These are phyloP conservation scores for Rhombomys opimus DNA, from an alignment of 2,113 vertebrate species.

Conservation along the genomic window DNA sequence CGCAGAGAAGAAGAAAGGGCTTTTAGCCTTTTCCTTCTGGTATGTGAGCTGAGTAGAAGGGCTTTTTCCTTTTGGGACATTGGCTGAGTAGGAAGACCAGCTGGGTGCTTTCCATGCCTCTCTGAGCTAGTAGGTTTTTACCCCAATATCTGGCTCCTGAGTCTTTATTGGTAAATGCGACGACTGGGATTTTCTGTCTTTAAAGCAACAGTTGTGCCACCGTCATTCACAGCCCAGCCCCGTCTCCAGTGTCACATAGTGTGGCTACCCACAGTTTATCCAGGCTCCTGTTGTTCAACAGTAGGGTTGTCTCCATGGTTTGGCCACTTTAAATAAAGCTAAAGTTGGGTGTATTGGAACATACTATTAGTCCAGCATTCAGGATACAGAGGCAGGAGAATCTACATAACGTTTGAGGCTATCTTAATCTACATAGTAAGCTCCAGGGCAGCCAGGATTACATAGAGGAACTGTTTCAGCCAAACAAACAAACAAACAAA, in stretches of 20 bases:
- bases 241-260: neutral
- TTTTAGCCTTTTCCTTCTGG: too few relatives aligned
- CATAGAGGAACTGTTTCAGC: neutral
- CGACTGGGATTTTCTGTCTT: too few relatives aligned
- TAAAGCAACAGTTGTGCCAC: too few relatives aligned
- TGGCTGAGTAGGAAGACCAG: too few relatives aligned
- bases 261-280: neutral
- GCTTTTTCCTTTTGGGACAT: too few relatives aligned
- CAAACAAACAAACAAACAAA: neutral
- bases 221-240: neutral
- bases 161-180: too few relatives aligned
- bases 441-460: neutral
- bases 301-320: neutral
- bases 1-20: too few relatives aligned
- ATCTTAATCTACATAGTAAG: neutral
- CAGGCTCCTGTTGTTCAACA: neutral
- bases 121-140: too few relatives aligned
- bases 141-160: too few relatives aligned
- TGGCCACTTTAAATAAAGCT: neutral
- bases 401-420: neutral
- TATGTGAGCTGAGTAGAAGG: too few relatives aligned
- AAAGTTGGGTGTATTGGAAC: neutral
- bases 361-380: neutral
- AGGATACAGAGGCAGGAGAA: neutral
- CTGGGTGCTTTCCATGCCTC: too few relatives aligned